Evolutionary conservation across 2,888 invertebrate species (phyloP), one percentile per base, ranked within the genome.

Genomic region (Drosophila multiciliata): DNA sequence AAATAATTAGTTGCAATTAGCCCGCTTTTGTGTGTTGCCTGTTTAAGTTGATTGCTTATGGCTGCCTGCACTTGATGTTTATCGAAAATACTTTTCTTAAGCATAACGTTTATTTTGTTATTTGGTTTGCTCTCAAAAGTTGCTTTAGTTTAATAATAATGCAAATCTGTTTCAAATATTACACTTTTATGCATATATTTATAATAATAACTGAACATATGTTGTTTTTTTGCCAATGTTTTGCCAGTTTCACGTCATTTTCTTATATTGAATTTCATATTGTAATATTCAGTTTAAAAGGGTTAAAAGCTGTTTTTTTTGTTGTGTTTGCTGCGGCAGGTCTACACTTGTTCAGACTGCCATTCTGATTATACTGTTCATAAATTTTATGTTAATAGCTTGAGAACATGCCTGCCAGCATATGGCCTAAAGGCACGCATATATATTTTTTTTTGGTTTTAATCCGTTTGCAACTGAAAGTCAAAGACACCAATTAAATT

Each of bases 361-460:
- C 78, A 76, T 71, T 80, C 75, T 48, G 45, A 69, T 50, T 26
- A 63, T 77, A 87, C 81, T 68, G 85, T 74, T 66, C 90, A 79
- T 89, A 84, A 79, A 90, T 87, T 82, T 73, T 33, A 82, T 84
- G 87, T 77, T 87, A 84, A 89, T 87, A 84, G 82, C 58, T 17
- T 54, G 23, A 75, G 67, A 59, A 80, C 75, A 74, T 65, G 59
- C 8, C 66, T 38, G 54, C 15, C 36, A 55, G 49, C 81, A 81
- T 53, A 55, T 72, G 82, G 72, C 65, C 66, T 12, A 48, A 48
- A 35, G 50, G 63, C 63, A 53, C 65, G 48, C 57, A 54, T 33
- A 52, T 55, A 5, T n/a, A 11, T 23, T 29, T 17, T 5, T 17
- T 15, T 8, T 45, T 23, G 15, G 45, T 57, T 66, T 74, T 61